Evolutionary conservation across 2,113 vertebrate genomes (phyloP).

Genomic region (Pristiophorus japonicus): DNA sequence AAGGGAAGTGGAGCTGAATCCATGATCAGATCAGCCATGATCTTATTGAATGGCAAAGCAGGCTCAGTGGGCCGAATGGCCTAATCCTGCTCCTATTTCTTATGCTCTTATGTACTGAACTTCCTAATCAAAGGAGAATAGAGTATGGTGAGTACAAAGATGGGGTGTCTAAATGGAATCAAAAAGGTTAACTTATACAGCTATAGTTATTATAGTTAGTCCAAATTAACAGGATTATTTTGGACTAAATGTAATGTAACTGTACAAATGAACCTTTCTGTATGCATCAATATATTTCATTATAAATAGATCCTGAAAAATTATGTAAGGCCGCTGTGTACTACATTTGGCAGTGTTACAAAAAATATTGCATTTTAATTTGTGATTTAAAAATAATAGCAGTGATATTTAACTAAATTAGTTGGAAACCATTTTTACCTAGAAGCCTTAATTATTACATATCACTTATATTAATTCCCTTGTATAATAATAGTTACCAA

Average conservation of each 20-base stretch:
- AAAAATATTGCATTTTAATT: background rate
- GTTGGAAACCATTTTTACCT: background rate
- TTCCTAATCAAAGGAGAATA: background rate
- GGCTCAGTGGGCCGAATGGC: no score
- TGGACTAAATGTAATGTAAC: background rate
- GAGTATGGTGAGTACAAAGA: background rate
- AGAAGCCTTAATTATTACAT: background rate
- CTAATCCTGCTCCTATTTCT: no score
- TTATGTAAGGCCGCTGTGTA: background rate
- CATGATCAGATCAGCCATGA: no score
- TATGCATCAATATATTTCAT: background rate
- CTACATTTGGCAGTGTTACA: background rate
- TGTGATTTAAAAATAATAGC: background rate
- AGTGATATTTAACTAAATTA: background rate
- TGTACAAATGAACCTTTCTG: background rate
- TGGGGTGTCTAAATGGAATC: background rate
- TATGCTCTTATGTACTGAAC: no score
- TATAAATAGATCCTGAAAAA: background rate
- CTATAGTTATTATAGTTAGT: background rate
- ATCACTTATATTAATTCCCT: background rate
- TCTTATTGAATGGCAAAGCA: no score
- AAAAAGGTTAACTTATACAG: background rate
- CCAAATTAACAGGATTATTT: background rate
- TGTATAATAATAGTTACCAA: background rate
- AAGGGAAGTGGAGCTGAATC: no score